A percentile compares a stretch with the other conserved stretches of the same genome.
phyloP scores from a whole-genome alignment of 2,113 vertebrate genomes.

The Nicator chloris region DNA sequence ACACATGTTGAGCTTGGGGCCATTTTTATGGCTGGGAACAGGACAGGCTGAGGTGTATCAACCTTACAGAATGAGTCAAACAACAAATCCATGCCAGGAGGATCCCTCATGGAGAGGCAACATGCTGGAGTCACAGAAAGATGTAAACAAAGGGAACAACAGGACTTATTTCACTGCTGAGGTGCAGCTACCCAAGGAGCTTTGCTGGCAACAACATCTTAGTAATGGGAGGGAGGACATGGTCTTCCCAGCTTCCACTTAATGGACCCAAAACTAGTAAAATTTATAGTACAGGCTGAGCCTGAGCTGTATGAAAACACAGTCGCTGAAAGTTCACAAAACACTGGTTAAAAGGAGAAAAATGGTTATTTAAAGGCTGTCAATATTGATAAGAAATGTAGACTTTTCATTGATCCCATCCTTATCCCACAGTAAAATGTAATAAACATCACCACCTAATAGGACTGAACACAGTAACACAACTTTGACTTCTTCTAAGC shows the following conservation, averaged over 20 bases:
- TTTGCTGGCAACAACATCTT: neutral
- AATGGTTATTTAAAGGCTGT: neutral
- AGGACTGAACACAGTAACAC: neutral
- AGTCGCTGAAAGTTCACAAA: neutral
- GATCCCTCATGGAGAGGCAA: neutral
- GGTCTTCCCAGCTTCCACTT: neutral
- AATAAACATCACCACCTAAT: neutral
- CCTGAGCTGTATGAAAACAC: neutral
- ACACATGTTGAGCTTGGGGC: neutral
- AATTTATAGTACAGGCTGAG: neutral
- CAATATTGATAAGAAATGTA: neutral
- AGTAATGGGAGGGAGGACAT: rapidly evolving
- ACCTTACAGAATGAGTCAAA: neutral
- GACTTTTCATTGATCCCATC: neutral
- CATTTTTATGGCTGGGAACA: neutral
- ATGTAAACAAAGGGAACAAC: neutral
- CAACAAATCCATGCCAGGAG: neutral
- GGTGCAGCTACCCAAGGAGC: neutral
- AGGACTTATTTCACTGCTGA: neutral
- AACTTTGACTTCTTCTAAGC: neutral
- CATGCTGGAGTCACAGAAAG: neutral
- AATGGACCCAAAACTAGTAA: neutral
- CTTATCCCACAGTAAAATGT: neutral
- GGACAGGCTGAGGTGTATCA: neutral
- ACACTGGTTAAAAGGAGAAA: neutral